Evolutionary conservation across 2,888 invertebrate genomes (phyloP), one percentile per base, ranked within the genome.

Genomic region (Metellina segmentata): DNA sequence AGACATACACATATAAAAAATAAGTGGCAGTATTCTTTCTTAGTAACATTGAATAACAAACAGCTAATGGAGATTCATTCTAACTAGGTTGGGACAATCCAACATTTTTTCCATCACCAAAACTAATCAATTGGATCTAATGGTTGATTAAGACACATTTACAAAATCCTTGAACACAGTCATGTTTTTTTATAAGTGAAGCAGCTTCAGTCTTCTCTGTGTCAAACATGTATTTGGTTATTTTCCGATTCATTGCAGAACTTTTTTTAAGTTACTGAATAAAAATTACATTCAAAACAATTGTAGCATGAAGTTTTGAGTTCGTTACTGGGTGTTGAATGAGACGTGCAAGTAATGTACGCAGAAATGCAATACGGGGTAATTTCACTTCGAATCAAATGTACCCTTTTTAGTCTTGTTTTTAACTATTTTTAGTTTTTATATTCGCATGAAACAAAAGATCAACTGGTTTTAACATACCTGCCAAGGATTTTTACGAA

Each of bases 11-110:
- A 81, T 81, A 90, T 77, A 90, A 90, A 90, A 85, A 85, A 90
- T 90, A 90, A 81, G 85, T 90, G 90, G 90, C 86, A 90, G 90
- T 90, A 85, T 81, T 81, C 81, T 71, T 88, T 48, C 61, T 88
- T 85, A 70, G 61, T 86, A 86, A 90, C 81, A 90, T 48, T 85
- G 70, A 81, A 81, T 90, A 85, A 85, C 86, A 90, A 86, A 86
- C 85, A 89, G 52, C 52, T 78, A 78, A 78, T 52, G 69, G 78
- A 74, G 74, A 81, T 74, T 51, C 48, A 7, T 75, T 75, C 81
- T 81, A 81, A 61, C 88, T 88, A 88, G 51, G 74, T 11, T 79
- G 51, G 69, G 87, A 87, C 72, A 81, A 49, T 49, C 16, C 52
- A 85, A 61, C 53, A 8, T 11, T 34, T 81, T 9, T 72, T 51